Evolutionary conservation across 2,888 invertebrate species (phyloP).

Genomic region (Ophion costatus): DNA sequence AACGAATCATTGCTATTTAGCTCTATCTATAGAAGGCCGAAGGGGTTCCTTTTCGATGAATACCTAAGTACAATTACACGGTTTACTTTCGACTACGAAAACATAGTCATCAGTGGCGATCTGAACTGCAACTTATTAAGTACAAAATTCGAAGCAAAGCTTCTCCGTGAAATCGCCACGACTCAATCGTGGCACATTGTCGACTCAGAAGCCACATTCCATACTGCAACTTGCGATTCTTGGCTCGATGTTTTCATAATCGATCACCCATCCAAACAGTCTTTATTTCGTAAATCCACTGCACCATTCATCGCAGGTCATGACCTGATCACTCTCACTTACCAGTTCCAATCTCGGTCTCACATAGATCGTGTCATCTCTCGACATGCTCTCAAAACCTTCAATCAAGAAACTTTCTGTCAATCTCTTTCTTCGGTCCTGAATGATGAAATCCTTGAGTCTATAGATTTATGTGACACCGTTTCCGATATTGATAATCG

Average conservation of each 20-base stretch:
- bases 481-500: background rate
- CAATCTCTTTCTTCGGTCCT: background rate
- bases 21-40: background rate
- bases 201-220: background rate
- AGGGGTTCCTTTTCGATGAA: background rate
- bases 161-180: background rate
- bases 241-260: slow-evolving; percentile 29
- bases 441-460: background rate
- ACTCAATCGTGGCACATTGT: background rate
- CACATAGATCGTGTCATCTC: background rate
- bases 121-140: slow-evolving; percentile 10
- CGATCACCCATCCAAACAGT: background rate
- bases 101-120: slow-evolving; percentile 1
- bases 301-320: background rate
- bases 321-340: background rate
- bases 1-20: background rate
- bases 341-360: background rate
- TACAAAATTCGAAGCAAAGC: background rate
- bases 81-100: background rate
- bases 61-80: background rate
- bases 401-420: background rate
- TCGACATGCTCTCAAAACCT: background rate
- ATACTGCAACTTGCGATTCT: slow-evolving; percentile 2
- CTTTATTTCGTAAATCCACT: background rate
- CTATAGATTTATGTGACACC: background rate